Evolutionary conservation across 2,888 invertebrate genomes (phyloP).

Genomic region (Congeria kusceri): DNA sequence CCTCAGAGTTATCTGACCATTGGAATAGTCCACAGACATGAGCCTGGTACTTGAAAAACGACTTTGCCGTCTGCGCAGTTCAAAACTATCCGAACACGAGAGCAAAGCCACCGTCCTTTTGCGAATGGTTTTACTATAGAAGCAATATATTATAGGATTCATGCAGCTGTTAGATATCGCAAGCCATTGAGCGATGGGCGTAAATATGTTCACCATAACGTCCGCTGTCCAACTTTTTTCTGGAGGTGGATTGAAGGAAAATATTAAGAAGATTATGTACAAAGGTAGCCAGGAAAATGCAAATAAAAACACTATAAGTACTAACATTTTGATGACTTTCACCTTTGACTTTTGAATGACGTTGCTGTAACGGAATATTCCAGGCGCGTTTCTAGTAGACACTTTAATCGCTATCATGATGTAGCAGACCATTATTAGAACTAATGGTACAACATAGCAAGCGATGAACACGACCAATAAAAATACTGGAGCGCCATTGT

Average conservation of each 20-base stretch:
- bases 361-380: slow-evolving; percentile 90
- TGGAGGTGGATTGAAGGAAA: slow-evolving; percentile 90
- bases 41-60: slow-evolving; percentile 87
- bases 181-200: slow-evolving; percentile 97
- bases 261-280: slow-evolving; percentile 94
- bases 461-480: slow-evolving; percentile 94
- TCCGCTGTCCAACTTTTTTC: slow-evolving; percentile 84
- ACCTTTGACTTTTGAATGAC: slow-evolving; percentile 93
- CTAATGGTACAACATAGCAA: slow-evolving; percentile 95
- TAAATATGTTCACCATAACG: slow-evolving; percentile 90
- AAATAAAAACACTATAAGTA: slow-evolving; percentile 96
- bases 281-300: slow-evolving; percentile 96
- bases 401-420: slow-evolving; percentile 96
- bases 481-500: slow-evolving; percentile 92
- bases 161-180: slow-evolving; percentile 98
- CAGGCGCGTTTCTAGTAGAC: slow-evolving; percentile 94
- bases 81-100: slow-evolving; percentile 52
- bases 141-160: slow-evolving; percentile 96
- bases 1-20: slow-evolving; percentile 73
- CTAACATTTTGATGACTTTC: slow-evolving; percentile 97
- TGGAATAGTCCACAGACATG: slow-evolving; percentile 77
- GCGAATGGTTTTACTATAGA: slow-evolving; percentile 97
- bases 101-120: slow-evolving; percentile 89
- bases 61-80: slow-evolving; percentile 48
- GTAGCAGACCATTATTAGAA: slow-evolving; percentile 95